phyloP scores from a whole-genome alignment of 2,888 invertebrate genomes.

The Phlogophora meticulosa region DNA sequence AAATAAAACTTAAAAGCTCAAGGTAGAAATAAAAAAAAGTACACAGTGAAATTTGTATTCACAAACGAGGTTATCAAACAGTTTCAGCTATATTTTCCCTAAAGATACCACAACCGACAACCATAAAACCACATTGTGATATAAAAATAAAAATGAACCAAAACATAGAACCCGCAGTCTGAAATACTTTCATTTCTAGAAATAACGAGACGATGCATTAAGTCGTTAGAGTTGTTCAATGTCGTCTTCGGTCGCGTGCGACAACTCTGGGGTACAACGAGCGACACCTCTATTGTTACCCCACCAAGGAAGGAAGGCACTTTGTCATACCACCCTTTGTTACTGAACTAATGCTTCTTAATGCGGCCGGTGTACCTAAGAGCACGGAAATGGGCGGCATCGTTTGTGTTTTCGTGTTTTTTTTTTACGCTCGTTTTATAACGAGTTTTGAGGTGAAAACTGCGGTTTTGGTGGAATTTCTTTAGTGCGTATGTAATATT shows the following conservation, averaged over 20 bases:
- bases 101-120: conserved; percentile 19
- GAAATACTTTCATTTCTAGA: conserved; percentile 66
- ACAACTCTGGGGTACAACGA: conserved; percentile 67
- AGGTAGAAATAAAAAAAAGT: conserved; percentile 7
- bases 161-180: conserved; percentile 27
- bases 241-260: conserved; percentile 72
- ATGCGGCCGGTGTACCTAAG: conserved; percentile 76
- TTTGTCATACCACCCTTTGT: conserved; percentile 86
- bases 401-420: conserved; percentile 74
- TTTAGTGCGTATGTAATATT: conserved; percentile 43
- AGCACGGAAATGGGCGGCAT: conserved; percentile 77
- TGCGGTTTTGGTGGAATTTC: no score
- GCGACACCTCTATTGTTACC: conserved; percentile 78
- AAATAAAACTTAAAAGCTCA: neutral
- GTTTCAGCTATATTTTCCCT: conserved; percentile 1
- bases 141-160: conserved; percentile 25
- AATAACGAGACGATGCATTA: conserved; percentile 83
- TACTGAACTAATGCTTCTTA: conserved; percentile 84
- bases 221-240: conserved; percentile 81
- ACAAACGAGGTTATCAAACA: conserved; percentile 36
- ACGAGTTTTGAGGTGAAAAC: conserved; percentile 31
- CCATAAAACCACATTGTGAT: conserved; percentile 36
- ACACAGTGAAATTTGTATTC: neutral
- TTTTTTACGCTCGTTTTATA: conserved; percentile 54
- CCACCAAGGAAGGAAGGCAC: conserved; percentile 77